These are phyloP conservation scores for Anhinga rufa DNA, from an alignment of 2,113 vertebrate species.

Conservation along the genomic window DNA sequence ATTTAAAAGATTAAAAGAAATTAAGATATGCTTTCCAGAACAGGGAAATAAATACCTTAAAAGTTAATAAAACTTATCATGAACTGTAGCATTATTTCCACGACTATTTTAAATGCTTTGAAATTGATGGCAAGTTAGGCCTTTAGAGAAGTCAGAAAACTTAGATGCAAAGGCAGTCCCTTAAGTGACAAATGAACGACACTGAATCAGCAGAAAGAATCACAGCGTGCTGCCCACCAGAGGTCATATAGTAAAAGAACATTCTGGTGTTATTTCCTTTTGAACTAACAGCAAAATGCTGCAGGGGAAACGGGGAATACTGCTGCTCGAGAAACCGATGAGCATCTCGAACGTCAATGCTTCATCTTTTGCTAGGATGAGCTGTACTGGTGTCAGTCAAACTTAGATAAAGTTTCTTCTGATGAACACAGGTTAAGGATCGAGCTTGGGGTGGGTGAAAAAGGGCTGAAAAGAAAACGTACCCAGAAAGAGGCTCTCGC, in stretches of 20 bases:
- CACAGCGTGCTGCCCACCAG: rapidly evolving
- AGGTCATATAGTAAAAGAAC: neutral
- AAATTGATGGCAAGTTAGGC: neutral
- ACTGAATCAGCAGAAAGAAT: neutral
- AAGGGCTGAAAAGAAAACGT: conserved; percentile 15
- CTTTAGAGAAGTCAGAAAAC: neutral
- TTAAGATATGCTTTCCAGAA: neutral
- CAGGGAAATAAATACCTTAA: neutral
- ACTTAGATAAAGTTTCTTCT: neutral
- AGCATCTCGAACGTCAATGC: neutral
- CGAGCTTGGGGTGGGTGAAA: neutral
- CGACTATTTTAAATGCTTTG: neutral
- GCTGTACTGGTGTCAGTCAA: neutral
- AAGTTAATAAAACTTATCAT: neutral
- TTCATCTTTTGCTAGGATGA: neutral
- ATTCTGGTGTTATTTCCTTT: neutral
- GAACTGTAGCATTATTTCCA: neutral
- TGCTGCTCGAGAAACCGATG: neutral
- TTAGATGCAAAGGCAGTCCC: neutral
- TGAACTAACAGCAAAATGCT: neutral
- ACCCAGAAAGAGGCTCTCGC: conserved; percentile 87
- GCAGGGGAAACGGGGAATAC: neutral
- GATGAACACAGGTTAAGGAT: neutral
- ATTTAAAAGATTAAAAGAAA: neutral
- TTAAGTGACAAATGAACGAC: neutral